Evolutionary conservation across 1,140 invertebrate species (phyloP).

Genomic region (Euwallacea fornicatus): DNA sequence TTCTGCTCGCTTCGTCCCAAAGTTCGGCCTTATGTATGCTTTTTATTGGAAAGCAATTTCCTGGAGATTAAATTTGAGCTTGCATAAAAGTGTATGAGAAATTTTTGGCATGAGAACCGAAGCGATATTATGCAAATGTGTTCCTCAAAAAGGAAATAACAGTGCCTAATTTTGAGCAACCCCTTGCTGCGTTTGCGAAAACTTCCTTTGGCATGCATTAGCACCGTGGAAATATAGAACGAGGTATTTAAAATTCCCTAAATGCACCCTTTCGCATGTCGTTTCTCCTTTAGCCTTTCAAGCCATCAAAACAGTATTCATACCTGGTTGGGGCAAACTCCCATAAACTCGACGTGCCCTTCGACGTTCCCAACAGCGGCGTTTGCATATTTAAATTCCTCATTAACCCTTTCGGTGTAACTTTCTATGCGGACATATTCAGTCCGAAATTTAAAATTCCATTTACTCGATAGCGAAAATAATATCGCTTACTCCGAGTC

Average conservation of each 20-base stretch:
- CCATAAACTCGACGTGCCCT: conserved; percentile 19
- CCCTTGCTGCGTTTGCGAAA: too few species aligned
- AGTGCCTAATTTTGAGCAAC: too few species aligned
- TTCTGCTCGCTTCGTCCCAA: conserved; percentile 11
- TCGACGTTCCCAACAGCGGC: conserved; percentile 7
- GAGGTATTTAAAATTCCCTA: conserved; percentile 6
- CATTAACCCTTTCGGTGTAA: conserved; percentile 35
- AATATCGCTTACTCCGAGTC: conserved; percentile 36
- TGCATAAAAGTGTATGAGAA: too few species aligned
- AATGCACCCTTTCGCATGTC: not conserved
- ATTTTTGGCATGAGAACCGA: too few species aligned
- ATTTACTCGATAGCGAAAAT: conserved; percentile 38
- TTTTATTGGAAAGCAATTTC: conserved; percentile 21
- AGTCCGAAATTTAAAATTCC: conserved; percentile 37
- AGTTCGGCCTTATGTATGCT: conserved; percentile 14
- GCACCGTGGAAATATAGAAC: not conserved
- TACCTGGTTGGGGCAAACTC: conserved; percentile 12
- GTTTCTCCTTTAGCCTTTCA: conserved; percentile 4
- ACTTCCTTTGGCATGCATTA: too few species aligned
- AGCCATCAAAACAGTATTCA: conserved; percentile 27
- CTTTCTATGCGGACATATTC: conserved; percentile 25
- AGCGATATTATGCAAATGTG: too few species aligned
- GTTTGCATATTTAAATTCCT: conserved; percentile 38
- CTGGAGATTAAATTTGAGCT: conserved; percentile 6
- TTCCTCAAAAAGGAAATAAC: not conserved